Evolutionary conservation across 2,888 invertebrate species (phyloP).

Genomic region (Mythimna lalbum): DNA sequence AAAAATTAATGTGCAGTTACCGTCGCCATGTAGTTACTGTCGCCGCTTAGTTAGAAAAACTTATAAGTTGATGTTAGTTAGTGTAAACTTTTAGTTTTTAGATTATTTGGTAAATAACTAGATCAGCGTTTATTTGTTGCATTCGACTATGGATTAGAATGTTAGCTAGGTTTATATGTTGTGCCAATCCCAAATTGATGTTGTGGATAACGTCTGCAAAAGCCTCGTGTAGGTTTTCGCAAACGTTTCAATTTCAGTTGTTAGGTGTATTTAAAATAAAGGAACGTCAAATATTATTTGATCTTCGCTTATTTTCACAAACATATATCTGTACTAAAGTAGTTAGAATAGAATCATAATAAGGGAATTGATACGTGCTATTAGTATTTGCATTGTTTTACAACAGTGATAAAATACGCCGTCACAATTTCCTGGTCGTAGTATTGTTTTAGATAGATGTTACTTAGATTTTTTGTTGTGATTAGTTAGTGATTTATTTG

Average conservation of each 20-base stretch:
- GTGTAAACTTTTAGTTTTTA: conserved; percentile 12
- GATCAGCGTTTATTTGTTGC: conserved; percentile 11
- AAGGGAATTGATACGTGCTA: conserved; percentile 20
- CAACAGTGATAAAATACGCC: conserved; percentile 9
- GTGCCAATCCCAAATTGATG: conserved; percentile 20
- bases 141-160: not conserved
- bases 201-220: conserved; percentile 40
- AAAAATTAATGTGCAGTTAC: conserved; percentile 6
- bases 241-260: conserved; percentile 20
- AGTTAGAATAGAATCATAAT: not conserved
- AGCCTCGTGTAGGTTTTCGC: conserved; percentile 28
- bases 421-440: conserved; percentile 23
- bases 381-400: conserved; percentile 19
- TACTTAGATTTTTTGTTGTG: conserved; percentile 14
- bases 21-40: conserved; percentile 2
- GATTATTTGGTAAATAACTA: conserved; percentile 11
- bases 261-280: conserved; percentile 27
- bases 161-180: conserved; percentile 21
- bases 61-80: conserved; percentile 10
- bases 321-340: not conserved
- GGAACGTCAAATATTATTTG: conserved; percentile 30
- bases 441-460: not conserved
- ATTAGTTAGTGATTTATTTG: conserved; percentile 16
- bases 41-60: conserved; percentile 3
- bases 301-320: conserved; percentile 41